These are phyloP conservation scores for Ploceus nigricollis DNA, from an alignment of 2,113 vertebrate species.

Conservation along the genomic window DNA sequence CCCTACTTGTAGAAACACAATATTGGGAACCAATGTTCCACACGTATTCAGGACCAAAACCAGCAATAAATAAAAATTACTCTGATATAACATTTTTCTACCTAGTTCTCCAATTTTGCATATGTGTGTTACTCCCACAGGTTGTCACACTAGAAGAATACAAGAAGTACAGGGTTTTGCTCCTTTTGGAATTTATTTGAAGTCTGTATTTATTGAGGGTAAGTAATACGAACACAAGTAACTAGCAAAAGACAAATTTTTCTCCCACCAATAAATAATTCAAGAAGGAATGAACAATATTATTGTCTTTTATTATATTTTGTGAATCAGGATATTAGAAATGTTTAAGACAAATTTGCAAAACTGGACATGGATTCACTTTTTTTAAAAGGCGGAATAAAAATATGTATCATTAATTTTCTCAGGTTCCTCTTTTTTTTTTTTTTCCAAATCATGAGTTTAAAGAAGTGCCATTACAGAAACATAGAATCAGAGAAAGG, in stretches of 20 bases:
- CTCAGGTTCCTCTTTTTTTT: background rate
- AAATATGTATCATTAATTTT: background rate
- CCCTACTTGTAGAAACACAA: background rate
- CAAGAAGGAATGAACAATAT: background rate
- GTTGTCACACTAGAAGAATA: background rate
- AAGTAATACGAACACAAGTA: background rate
- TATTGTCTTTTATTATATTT: background rate
- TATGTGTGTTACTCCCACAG: background rate
- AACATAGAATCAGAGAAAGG: background rate
- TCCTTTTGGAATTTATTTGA: background rate
- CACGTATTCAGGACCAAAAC: background rate
- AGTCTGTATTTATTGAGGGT: background rate
- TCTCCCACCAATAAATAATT: background rate
- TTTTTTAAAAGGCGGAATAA: background rate
- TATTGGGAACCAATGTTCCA: background rate
- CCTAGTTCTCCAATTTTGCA: background rate
- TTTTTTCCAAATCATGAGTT: background rate
- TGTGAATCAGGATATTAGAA: background rate
- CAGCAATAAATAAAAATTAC: background rate
- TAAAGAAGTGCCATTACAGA: background rate
- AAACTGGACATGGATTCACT: background rate
- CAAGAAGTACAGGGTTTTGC: background rate
- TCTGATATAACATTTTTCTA: background rate
- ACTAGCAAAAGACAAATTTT: background rate
- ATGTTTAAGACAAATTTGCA: background rate